Evolutionary conservation across 2,797 vertebrate species (phyloP).

Genomic region (Streptopelia turtur): DNA sequence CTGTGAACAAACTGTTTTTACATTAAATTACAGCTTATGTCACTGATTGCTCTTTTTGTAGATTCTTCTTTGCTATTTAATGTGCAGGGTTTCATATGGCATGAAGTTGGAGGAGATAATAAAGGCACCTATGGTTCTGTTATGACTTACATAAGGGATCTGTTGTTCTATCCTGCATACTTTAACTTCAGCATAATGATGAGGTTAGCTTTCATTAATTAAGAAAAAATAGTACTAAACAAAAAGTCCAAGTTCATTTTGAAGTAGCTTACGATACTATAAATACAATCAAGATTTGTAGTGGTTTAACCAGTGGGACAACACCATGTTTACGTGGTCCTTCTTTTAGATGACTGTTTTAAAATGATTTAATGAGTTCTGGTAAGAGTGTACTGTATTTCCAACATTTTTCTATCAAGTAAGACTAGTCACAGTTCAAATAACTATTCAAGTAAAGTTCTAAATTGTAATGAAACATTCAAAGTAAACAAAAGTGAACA

Average conservation of each 20-base stretch:
- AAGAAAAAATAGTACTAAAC: background rate
- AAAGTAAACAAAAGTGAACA: background rate
- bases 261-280: background rate
- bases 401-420: background rate
- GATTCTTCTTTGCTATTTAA: background rate
- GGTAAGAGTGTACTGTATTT: background rate
- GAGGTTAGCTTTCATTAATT: background rate
- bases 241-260: background rate
- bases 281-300: background rate
- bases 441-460: background rate
- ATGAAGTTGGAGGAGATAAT: background rate
- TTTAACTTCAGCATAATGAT: background rate
- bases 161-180: background rate
- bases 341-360: background rate
- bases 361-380: background rate
- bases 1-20: background rate
- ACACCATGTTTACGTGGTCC: background rate
- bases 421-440: background rate
- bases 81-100: background rate
- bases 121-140: background rate
- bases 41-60: background rate
- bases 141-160: background rate
- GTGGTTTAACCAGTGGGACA: background rate
- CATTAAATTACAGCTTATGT: background rate
- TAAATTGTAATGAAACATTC: background rate